Conservation (phyloP, 2,113 vertebrate genomes). For the Tyto alba region DNA sequence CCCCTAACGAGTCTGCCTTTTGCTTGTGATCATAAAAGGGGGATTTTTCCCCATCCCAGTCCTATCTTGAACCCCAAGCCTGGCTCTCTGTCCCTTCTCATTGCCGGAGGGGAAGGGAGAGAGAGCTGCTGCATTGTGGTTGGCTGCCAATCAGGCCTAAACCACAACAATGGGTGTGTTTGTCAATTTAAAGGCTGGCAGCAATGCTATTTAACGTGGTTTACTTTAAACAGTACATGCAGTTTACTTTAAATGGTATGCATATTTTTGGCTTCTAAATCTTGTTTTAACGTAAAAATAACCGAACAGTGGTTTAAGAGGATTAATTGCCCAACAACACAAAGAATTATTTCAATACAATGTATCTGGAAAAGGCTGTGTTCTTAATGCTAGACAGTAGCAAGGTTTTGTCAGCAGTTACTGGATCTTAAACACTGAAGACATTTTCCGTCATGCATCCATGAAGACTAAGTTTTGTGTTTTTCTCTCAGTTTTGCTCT, state of each 20-base stretch:
- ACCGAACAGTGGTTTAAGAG: neutral
- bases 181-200: neutral
- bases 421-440: neutral
- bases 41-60: no score
- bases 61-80: no score
- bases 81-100: no score
- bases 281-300: neutral
- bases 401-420: neutral
- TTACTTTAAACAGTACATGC: neutral
- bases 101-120: no score
- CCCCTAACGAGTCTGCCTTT: no score
- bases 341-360: neutral
- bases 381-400: neutral
- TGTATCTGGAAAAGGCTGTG: neutral
- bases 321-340: neutral
- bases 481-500: neutral
- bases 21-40: no score
- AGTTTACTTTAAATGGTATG: neutral
- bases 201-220: neutral
- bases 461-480: neutral
- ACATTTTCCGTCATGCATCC: neutral
- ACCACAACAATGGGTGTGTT: neutral
- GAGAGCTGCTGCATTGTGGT: no score
- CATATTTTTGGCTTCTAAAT: neutral
- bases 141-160: no score